Evolutionary conservation across 1,140 invertebrate genomes (phyloP), one percentile per base, ranked within the genome.

Genomic region (Leptonema lineaticorne): DNA sequence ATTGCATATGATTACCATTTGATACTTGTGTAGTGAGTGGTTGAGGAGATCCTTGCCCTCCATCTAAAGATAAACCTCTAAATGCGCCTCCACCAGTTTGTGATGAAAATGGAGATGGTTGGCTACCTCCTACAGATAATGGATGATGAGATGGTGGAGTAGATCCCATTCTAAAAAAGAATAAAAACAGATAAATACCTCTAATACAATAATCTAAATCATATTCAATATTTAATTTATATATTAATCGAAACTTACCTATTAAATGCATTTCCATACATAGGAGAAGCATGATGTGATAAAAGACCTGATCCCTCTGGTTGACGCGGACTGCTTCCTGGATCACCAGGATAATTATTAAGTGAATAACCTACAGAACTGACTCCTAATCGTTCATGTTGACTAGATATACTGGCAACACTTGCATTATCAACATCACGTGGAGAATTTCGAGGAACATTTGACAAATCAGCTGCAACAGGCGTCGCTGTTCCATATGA

Each of bases 241-340:
- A 48, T 4, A 20, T 48, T 20, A 20, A 20, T 16, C 45, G 45
- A 53, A 11, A 53, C 50, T 68, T 50, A 81, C 81, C 81, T 79
- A 68, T 77, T 81, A 68, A 77, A 82, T 74, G 80, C 79, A 73
- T 76, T 81, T 71, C 79, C 77, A 73, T 81, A 82, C 78, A 82
- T 81, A 72, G 78, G 77, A 70, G 76, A 77, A 6, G 71, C 41
- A 30, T 73, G 72, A 46, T 73, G 72, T 77, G 79, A 73, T 77
- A 73, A 37, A 3, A 72, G 30, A 6, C 70, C 67, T 14, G 45
- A 57, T 27, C 63, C 59, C 27, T 73, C 71, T 1, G 9, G 6
- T 46, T 73, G 71, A 30, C 71, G 48, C 0, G 81, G 79, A 73
- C 81, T 82, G 53, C 80, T 78, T 18, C 65, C 71, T 14, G 67